Evolutionary conservation across 2,113 vertebrate species (phyloP), one percentile per base, ranked within the genome.

Genomic region (Megalops atlanticus): DNA sequence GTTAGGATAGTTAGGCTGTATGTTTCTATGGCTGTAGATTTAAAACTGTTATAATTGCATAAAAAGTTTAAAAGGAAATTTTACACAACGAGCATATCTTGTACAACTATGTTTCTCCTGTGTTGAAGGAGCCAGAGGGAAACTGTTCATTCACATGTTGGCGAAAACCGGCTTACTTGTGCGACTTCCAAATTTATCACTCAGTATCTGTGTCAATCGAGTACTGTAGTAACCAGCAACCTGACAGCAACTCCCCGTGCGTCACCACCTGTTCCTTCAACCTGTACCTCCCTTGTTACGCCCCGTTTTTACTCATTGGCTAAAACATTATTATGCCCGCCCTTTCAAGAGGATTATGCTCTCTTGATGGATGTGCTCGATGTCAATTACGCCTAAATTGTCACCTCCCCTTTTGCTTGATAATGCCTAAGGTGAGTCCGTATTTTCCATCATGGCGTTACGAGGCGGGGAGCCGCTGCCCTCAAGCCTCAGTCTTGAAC

Each of bases 361-460:
- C 27, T 78, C 1, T 92, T 31, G 10, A 83, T 93, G 90, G 91
- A 4, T 33, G 35, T 0, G 0, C 0, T 6, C 15, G 2, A 79
- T 78, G 92, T 72, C 90, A 85, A 79, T 92, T 38, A 83, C 88
- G 85, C 81, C 87, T 87, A 80, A 31, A 31, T 58, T 35, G 41
- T 45, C 78, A 43, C 85, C 84, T 45, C 88, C 80, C 68, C 24
- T 79, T 54, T 24, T 64, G 72, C 21, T 38, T 82, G 0, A 47
- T 79, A 74, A 64, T 83, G 41, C 77, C 84, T 76, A 81, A 84
- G 88, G 85, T 87, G 85, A 52, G 77, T 80, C 8, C 43, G 81
- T 43, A 78, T 47, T 79, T 84, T 87, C 84, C 74, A 84, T 87
- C 81, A 93, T 94, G 93, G 91, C 92, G 91, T 87, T 89, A 45